Evolutionary conservation across 2,113 vertebrate species (phyloP).

Genomic region (Lucifuga dentata): DNA sequence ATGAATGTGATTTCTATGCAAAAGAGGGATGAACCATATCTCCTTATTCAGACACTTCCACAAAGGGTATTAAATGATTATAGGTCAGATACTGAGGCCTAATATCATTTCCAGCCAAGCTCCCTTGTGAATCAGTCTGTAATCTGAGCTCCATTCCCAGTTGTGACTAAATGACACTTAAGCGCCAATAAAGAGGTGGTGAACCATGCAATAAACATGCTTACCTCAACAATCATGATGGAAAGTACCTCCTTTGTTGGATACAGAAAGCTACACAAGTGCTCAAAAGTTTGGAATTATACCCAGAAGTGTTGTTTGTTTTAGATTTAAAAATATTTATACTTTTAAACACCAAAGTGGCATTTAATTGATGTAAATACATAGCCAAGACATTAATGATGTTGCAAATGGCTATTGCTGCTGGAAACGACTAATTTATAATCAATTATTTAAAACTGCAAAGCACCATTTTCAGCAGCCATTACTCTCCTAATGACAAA

Average conservation of each 20-base stretch:
- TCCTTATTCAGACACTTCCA: conserved; percentile 48
- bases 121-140: conserved; percentile 35
- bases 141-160: conserved; percentile 44
- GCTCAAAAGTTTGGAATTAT: too few species aligned
- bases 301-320: too few species aligned
- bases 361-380: too few species aligned
- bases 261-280: not conserved
- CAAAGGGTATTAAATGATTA: conserved; percentile 69
- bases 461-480: too few species aligned
- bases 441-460: too few species aligned
- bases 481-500: too few species aligned
- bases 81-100: conserved; percentile 40
- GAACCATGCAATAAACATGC: conserved; percentile 43
- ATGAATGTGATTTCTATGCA: conserved; percentile 62
- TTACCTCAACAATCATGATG: not conserved
- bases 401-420: too few species aligned
- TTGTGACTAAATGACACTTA: conserved; percentile 50
- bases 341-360: too few species aligned
- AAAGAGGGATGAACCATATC: conserved; percentile 41
- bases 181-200: conserved; percentile 41
- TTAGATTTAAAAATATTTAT: too few species aligned
- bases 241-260: conserved; percentile 13
- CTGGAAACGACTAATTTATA: too few species aligned
- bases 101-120: conserved; percentile 46
- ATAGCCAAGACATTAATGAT: too few species aligned